Conservation (phyloP, 1,140 invertebrate genomes). For the Temnothorax nylanderi region DNA sequence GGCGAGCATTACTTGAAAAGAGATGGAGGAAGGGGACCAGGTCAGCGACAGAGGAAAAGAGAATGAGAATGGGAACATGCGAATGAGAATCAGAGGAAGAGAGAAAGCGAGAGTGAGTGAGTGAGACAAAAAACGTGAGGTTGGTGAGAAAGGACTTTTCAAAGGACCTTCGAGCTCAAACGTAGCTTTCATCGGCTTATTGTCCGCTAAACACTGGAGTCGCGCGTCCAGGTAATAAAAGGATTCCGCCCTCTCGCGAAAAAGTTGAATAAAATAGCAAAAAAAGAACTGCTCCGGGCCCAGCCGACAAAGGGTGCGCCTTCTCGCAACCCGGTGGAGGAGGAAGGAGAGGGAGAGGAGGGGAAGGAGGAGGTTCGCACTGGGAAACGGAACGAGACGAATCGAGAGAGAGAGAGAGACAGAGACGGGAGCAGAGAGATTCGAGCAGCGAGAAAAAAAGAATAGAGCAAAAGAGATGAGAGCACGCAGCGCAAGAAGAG, state of each 20-base stretch:
- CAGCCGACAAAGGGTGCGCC: constrained; percentile 70
- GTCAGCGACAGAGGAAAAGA: constrained; percentile 22
- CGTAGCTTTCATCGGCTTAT: constrained; percentile 78
- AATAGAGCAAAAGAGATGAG: constrained; percentile 20
- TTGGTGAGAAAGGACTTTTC: constrained; percentile 71
- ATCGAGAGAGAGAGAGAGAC: not conserved
- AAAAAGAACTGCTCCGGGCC: constrained; percentile 59
- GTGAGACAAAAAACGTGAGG: constrained; percentile 31
- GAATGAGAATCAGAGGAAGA: not conserved
- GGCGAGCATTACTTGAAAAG: not conserved
- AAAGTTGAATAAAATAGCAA: constrained; percentile 78
- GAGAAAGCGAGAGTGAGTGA: constrained; percentile 18
- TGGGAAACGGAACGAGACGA: constrained; percentile 18
- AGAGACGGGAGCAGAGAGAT: constrained; percentile 2
- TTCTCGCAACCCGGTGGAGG: constrained; percentile 19
- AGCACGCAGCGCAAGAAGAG: constrained; percentile 10
- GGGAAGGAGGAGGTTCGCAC: constrained; percentile 33
- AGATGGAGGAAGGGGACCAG: constrained; percentile 25
- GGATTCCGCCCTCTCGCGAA: constrained; percentile 70
- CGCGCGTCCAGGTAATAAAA: constrained; percentile 75
- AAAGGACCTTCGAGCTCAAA: constrained; percentile 73
- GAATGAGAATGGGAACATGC: constrained; percentile 28
- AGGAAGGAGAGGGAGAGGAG: not conserved
- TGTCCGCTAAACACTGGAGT: constrained; percentile 76
- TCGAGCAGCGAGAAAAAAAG: constrained; percentile 44